Conservation (phyloP, 1,140 invertebrate genomes). For the Belonocnema kinseyi region DNA sequence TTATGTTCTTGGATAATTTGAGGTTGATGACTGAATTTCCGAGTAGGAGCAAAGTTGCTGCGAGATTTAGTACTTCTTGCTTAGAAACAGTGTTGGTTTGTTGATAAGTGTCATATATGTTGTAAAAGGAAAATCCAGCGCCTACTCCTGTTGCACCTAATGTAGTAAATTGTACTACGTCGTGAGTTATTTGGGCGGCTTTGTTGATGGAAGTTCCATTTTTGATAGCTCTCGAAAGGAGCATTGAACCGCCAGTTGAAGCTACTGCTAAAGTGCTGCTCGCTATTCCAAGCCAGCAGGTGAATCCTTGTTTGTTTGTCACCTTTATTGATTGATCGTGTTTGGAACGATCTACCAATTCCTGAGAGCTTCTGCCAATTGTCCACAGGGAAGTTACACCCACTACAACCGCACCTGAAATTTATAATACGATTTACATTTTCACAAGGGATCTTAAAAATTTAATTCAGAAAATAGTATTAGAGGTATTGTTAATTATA, state of each 20-base stretch:
- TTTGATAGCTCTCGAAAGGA: constrained; percentile 43
- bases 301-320: constrained; percentile 40
- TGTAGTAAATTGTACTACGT: constrained; percentile 47
- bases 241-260: constrained; percentile 36
- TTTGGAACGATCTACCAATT: constrained; percentile 49
- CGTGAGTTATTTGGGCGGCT: constrained; percentile 39
- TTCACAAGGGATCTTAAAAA: background rate
- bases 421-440: background rate
- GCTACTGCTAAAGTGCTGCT: constrained; percentile 44
- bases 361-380: constrained; percentile 40
- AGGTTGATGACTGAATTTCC: constrained; percentile 48
- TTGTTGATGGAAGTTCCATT: constrained; percentile 43
- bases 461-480: background rate
- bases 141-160: constrained; percentile 42
- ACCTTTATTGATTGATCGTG: constrained; percentile 55
- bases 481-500: too few species aligned
- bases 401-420: constrained; percentile 41
- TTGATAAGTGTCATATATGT: constrained; percentile 45
- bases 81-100: constrained; percentile 1
- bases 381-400: constrained; percentile 43
- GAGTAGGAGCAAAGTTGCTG: constrained; percentile 53
- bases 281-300: constrained; percentile 51
- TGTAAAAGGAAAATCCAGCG: constrained; percentile 39
- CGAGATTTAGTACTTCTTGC: constrained; percentile 41
- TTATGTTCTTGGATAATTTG: constrained; percentile 49